Evolutionary conservation across 92 coral and sea anemone genomes (phyloP), one percentile per base, ranked within the genome.

Genomic region (Muricea muricata): DNA sequence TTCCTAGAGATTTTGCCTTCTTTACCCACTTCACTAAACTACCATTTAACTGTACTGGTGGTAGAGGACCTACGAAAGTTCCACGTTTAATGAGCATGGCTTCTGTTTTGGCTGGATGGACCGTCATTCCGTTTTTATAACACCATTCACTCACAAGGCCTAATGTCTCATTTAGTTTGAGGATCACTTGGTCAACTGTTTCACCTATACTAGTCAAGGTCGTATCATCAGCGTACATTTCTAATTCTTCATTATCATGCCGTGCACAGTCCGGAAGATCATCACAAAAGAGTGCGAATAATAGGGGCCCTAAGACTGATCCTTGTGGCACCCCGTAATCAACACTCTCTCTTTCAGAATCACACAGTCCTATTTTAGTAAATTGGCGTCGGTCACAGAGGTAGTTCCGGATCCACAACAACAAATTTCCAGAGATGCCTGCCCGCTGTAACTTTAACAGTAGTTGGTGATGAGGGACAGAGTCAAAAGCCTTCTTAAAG

Each of bases 401-500:
- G 46, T 89, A 84, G 74, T 89, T 84, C 42, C 57, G 46, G 39
- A 78, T 40, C 89, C 86, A 88, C 39, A 33, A 80, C 6, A 78
- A 65, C 72, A 89, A 60, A 28, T 87, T 66, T 37, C 84, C 73
- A 23, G 80, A 54, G 28, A 88, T 88, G 11, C 85, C 86, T 9
- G 47, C 33, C 28, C 73, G 67, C 10, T 72, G 52, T 12, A 78
- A 46, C 52, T 88, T 88, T 40, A 77, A 56, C 29, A 84, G 28
- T 37, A 88, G 76, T 29, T 67, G 71, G 18, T 84, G 68, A 74
- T 84, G 85, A 29, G 82, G 20, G 17, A 76, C 72, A 0, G 83
- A 71, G 76, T 87, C 90, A 25, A 87, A 81, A 58, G 88, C 91
- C 33, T 88, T 83, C 42, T 37, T 78, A 66, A 77, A 84, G 14